Evolutionary conservation across 2,888 invertebrate species (phyloP), one percentile per base, ranked within the genome.

Genomic region (Piscicola geometra): DNA sequence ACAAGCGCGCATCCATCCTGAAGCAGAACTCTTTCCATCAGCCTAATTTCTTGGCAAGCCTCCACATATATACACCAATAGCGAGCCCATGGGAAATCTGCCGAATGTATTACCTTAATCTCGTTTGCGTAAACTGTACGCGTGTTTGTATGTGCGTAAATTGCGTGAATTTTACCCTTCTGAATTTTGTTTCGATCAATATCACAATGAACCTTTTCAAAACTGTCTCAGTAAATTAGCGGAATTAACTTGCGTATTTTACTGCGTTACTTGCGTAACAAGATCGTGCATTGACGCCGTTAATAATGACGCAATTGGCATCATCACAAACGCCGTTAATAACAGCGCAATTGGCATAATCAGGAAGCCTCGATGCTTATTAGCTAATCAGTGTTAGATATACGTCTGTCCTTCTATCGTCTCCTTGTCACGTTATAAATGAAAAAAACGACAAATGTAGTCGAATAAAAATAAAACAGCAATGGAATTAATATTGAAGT

Each of bases 81-180:
- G 71, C 71, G 71, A 50, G 25, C 71, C 71, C 71, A 28, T 9
- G 71, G 71, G 71, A 71, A 71, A 71, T 71, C 71, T 71, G 32
- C 52, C 50, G 50, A 71, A 71, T 71, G 71, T 71, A 71, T 71
- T 71, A 71, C n/a, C 50, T 71, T 71, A 71, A 71, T 71, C 71
- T 71, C 71, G 71, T 71, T 71, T 52, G 32, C 71, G 12, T 56
- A 56, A 56, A 56, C 60, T 56, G 60, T n/a, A 56, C 60, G 60
- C 60, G 60, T 56, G n/a, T 56, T 56, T 56, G 60, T 56, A 56
- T 25, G 60, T 56, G 60, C 60, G 60, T 56, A 56, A 56, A 56
- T 56, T 56, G 60, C 60, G 60, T 56, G 25, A n/a, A 56, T 56
- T 56, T 56, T 56, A 56, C 60, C 60, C 60, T 15, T 56, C 15